Conservation (phyloP, 2,888 invertebrate species). For the Sesia bembeciformis region DNA sequence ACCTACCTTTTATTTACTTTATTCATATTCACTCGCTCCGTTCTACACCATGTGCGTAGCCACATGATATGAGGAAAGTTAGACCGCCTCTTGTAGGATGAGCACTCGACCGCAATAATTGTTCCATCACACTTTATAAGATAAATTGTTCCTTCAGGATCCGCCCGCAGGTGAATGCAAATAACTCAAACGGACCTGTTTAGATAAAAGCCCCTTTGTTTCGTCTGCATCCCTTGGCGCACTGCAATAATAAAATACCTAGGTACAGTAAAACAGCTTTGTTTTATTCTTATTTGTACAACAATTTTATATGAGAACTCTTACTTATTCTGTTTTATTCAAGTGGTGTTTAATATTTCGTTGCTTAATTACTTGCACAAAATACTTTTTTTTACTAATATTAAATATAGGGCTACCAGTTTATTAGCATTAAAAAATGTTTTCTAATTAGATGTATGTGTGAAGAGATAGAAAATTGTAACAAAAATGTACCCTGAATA, state of each 20-base stretch:
- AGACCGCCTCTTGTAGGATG: slow-evolving; percentile 25
- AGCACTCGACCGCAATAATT: slow-evolving; percentile 39
- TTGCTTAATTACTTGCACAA: too few relatives aligned
- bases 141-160: slow-evolving; percentile 25
- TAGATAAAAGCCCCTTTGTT: slow-evolving; percentile 36
- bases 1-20: background rate
- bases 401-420: too few relatives aligned
- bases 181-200: slow-evolving; percentile 21
- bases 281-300: too few relatives aligned
- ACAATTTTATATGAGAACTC: too few relatives aligned
- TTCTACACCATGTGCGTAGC: slow-evolving; percentile 9
- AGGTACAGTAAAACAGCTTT: too few relatives aligned
- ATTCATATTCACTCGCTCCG: background rate
- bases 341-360: too few relatives aligned
- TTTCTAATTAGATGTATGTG: too few relatives aligned
- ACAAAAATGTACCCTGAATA: too few relatives aligned
- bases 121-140: slow-evolving; percentile 31
- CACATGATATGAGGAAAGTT: slow-evolving; percentile 31
- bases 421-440: too few relatives aligned
- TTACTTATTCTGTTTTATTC: too few relatives aligned
- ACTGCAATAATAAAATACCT: slow-evolving; percentile 5
- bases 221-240: slow-evolving; percentile 16
- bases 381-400: too few relatives aligned
- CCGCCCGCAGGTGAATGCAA: slow-evolving; percentile 50
- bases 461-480: too few relatives aligned